Base-by-base conservation (phyloP, 2,113 vertebrate genomes). In the Hippocampus abdominalis region DNA sequence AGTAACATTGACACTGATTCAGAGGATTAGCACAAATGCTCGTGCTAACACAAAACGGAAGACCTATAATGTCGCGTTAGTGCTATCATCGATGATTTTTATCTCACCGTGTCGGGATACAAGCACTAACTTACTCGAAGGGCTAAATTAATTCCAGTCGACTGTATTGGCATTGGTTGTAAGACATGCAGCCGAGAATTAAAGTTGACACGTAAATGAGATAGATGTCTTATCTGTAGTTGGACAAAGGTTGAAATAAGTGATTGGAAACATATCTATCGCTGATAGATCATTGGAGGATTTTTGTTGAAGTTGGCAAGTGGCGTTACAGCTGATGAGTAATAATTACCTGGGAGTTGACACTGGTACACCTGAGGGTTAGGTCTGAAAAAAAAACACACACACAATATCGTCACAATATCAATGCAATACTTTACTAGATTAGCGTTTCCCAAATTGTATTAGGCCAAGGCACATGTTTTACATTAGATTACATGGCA, bases 301-400 rank as follows among this genome's bases (percentile, higher is more conserved):
- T 53, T 49, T 64, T 54, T 54, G 27, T 32, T 51, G 8, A 12
- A n/a, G 20, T 64, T 20, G 8, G 18, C 23, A 57, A 44, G 11
- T 63, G 8, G 0, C 36, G 1, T 63, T 46, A 20, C 0, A 8
- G 46, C 8, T 69, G 11, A 61, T 56, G 18, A 21, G 23, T 18
- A 18, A 46, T 49, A 56, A 59, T 86, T 89, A 92, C 90, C 89
- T 88, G 72, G 56, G 76, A 77, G 46, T 40, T 56, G 16, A 68
- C 67, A 60, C 81, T 85, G 63, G 71, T 6, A 18, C 40, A 68
- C 46, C 81, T 73, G 36, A 89, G 74, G 10, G 81, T 66, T 21
- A 90, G 78, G 63, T 91, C 91, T 92, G 84, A 69, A 13, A 62
- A 57, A 48, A 20, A 51, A 21, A 6, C 16, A 18, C 5, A 3